A percentile compares a stretch with the other conserved stretches of the same genome.
These are phyloP conservation scores for Watsonalla binaria DNA, from an alignment of 2,888 invertebrate genomes.

Conservation along the genomic window DNA sequence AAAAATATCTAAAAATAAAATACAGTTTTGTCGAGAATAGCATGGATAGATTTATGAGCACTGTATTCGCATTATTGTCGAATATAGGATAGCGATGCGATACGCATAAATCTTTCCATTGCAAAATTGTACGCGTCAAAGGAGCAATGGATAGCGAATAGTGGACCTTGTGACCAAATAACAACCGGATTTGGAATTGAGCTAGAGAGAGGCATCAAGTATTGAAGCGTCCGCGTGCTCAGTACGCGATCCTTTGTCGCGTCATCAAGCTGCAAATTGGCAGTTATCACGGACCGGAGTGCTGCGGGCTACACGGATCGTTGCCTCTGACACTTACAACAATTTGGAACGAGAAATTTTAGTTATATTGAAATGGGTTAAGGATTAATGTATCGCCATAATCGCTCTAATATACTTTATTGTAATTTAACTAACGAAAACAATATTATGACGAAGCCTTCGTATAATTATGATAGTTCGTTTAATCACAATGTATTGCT, in stretches of 20 bases:
- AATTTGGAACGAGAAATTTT: background rate
- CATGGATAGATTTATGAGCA: background rate
- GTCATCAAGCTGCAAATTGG: conserved; percentile 70
- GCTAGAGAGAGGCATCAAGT: conserved; percentile 38
- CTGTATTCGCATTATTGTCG: background rate
- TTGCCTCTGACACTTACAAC: background rate
- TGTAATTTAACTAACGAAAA: too few species aligned
- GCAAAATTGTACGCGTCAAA: conserved; percentile 17
- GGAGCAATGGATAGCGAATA: conserved; percentile 22
- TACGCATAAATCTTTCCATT: background rate
- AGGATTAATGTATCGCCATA: too few species aligned
- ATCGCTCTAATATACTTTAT: too few species aligned
- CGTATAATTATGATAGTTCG: too few species aligned
- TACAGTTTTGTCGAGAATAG: background rate
- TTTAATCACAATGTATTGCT: too few species aligned
- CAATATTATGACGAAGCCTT: too few species aligned
- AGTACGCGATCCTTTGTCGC: conserved; percentile 52
- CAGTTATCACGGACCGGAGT: conserved; percentile 35
- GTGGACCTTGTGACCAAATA: conserved; percentile 46
- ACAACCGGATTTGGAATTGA: conserved; percentile 43
- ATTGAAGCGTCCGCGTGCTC: conserved; percentile 18
- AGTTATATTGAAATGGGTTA: too few species aligned
- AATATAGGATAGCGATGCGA: background rate
- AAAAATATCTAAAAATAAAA: too few species aligned
- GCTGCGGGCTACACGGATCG: conserved; percentile 19